A percentile compares a stretch with the other conserved stretches of the same genome.
Evolutionary conservation across 2,797 vertebrate species (phyloP).

Genomic region (Scleropages formosus): DNA sequence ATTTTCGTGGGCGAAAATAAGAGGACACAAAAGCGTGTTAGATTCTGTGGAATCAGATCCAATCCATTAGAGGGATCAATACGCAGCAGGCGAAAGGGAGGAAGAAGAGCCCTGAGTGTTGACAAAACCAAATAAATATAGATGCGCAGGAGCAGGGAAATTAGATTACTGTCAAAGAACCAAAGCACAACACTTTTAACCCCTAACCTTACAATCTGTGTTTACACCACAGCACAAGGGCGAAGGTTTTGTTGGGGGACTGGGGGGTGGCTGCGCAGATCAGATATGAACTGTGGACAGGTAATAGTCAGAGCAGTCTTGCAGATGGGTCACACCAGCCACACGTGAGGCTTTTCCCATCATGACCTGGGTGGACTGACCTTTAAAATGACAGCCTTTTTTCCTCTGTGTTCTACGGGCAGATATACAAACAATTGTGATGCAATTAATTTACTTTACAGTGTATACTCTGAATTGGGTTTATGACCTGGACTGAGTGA

Average conservation of each 20-base stretch:
- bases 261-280: constrained; percentile 34
- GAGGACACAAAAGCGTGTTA: constrained; percentile 82
- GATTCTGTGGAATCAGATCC: constrained; percentile 91
- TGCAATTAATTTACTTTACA: too few relatives aligned
- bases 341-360: background rate
- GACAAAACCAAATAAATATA: constrained; percentile 94
- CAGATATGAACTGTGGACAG: constrained; percentile 32
- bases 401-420: too few relatives aligned
- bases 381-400: too few relatives aligned
- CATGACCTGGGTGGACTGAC: too few relatives aligned
- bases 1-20: constrained; percentile 86
- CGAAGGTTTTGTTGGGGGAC: background rate
- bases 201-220: constrained; percentile 85
- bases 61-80: constrained; percentile 96
- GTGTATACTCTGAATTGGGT: too few relatives aligned
- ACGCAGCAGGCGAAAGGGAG: constrained; percentile 67
- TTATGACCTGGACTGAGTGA: too few relatives aligned
- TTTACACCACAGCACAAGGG: constrained; percentile 75
- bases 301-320: constrained; percentile 10
- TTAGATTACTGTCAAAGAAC: constrained; percentile 90
- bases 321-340: background rate
- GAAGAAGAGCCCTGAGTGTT: constrained; percentile 72
- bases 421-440: too few relatives aligned
- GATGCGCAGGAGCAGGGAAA: constrained; percentile 84
- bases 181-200: constrained; percentile 87